Conservation (phyloP, 2,888 invertebrate genomes). For the Linyphia triangularis region DNA sequence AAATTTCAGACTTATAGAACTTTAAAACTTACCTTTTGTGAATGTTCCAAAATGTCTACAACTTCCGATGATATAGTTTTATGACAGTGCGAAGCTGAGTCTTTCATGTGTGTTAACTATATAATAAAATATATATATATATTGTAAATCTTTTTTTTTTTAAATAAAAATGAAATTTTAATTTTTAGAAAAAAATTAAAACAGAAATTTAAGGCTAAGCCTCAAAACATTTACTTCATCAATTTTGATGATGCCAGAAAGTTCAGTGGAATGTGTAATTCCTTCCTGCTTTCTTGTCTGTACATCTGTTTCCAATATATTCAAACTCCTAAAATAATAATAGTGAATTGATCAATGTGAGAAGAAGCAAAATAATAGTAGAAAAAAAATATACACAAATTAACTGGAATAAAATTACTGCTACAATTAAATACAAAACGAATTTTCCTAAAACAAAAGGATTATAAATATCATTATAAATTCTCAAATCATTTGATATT, state of each 20-base stretch:
- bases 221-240: slow-evolving; percentile 20
- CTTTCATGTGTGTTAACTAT: slow-evolving; percentile 14
- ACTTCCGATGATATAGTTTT: background rate
- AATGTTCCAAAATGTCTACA: background rate
- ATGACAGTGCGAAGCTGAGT: background rate
- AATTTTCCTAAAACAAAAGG: no score
- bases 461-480: no score
- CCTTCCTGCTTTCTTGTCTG: background rate
- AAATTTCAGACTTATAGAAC: no score
- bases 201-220: background rate
- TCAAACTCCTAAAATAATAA: slow-evolving; percentile 2
- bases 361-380: background rate
- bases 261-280: background rate
- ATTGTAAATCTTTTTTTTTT: background rate
- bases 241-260: background rate
- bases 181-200: background rate
- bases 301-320: background rate
- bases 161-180: background rate
- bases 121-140: background rate
- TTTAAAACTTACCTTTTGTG: slow-evolving; percentile 31
- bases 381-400: background rate
- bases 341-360: background rate
- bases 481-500: no score
- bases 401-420: background rate
- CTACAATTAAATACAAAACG: no score